A percentile compares a stretch with the other conserved stretches of the same genome.
These are phyloP conservation scores for Rhagophthalmus giganteus DNA, from an alignment of 2,888 invertebrate genomes.

Conservation along the genomic window DNA sequence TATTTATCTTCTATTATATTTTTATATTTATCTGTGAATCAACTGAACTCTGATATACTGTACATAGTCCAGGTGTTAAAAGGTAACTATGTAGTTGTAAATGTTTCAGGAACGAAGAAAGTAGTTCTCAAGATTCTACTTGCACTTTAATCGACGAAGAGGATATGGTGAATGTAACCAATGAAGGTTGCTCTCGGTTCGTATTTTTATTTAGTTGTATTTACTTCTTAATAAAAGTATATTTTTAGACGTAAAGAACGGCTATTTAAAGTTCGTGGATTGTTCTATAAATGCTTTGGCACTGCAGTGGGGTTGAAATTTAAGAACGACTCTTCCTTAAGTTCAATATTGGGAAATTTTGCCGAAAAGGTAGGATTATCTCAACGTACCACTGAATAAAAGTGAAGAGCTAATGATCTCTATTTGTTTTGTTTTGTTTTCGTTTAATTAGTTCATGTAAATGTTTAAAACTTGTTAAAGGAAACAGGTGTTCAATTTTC, in stretches of 20 bases:
- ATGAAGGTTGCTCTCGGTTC: slow-evolving; percentile 40
- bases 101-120: slow-evolving; percentile 45
- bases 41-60: too few relatives aligned
- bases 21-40: too few relatives aligned
- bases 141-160: slow-evolving; percentile 56
- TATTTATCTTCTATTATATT: too few relatives aligned
- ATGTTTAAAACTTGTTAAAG: background rate
- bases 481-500: slow-evolving; percentile 7
- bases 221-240: slow-evolving; percentile 22
- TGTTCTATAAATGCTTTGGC: slow-evolving; percentile 62
- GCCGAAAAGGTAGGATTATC: slow-evolving; percentile 61
- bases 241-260: slow-evolving; percentile 57
- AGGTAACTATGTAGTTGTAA: background rate
- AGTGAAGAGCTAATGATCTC: background rate
- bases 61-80: too few relatives aligned
- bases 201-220: slow-evolving; percentile 21
- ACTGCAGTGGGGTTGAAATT: slow-evolving; percentile 59
- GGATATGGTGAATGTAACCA: slow-evolving; percentile 37
- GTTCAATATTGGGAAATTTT: slow-evolving; percentile 60
- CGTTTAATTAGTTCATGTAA: background rate
- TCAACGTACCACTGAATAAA: slow-evolving; percentile 14
- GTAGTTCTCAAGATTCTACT: slow-evolving; percentile 54
- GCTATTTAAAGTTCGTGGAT: slow-evolving; percentile 59
- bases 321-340: slow-evolving; percentile 58
- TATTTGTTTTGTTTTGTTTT: background rate